Conservation (phyloP, 2,888 invertebrate species). For the Ptychoptera albimana region DNA sequence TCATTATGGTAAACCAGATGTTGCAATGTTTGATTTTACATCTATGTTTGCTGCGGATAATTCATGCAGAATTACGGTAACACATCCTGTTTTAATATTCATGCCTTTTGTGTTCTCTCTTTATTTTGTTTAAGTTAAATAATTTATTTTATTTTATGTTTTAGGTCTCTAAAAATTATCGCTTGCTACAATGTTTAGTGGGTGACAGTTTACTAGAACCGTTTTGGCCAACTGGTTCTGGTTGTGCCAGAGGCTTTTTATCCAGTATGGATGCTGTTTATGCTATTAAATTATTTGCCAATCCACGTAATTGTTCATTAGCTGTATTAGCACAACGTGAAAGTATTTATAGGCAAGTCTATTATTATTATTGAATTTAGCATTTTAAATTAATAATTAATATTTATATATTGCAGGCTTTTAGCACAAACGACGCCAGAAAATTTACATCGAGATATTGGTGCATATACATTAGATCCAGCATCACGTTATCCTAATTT, state of each 20-base stretch:
- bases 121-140: constrained; percentile 22
- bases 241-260: constrained; percentile 92
- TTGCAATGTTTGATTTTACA: constrained; percentile 98
- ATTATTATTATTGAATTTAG: constrained; percentile 15
- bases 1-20: constrained; percentile 93
- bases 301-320: constrained; percentile 42
- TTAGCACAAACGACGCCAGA: constrained; percentile 92
- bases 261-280: constrained; percentile 93
- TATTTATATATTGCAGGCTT: constrained; percentile 16
- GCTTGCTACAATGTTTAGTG: constrained; percentile 75
- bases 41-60: constrained; percentile 97
- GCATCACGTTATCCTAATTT: constrained; percentile 74
- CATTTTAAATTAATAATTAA: not conserved
- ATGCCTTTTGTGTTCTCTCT: too few species aligned
- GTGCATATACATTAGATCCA: constrained; percentile 74
- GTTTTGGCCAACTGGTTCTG: constrained; percentile 99
- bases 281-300: constrained; percentile 75
- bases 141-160: constrained; percentile 1
- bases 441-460: constrained; percentile 80
- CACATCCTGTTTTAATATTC: constrained; percentile 3
- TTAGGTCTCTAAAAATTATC: constrained; percentile 46
- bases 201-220: constrained; percentile 94
- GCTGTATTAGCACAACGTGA: constrained; percentile 88
- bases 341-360: constrained; percentile 70
- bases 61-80: constrained; percentile 64